These are phyloP conservation scores for Lumbricus terrestris DNA, from an alignment of 2,888 invertebrate genomes.

Conservation along the genomic window DNA sequence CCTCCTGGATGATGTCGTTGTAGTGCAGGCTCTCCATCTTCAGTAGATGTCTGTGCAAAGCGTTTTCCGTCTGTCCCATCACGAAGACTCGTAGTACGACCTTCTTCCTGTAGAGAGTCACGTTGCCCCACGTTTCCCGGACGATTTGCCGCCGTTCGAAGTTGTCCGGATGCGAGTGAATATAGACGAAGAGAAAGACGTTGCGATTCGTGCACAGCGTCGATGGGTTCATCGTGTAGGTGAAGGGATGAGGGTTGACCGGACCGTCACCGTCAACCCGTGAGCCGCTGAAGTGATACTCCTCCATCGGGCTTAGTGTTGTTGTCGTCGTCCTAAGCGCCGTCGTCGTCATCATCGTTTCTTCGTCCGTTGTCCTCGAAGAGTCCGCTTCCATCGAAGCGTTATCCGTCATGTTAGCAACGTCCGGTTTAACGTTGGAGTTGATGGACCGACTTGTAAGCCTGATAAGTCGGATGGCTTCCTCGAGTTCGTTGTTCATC, in stretches of 20 bases:
- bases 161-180: conserved; percentile 55
- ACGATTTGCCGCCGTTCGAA: conserved; percentile 53
- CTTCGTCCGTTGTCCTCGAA: background rate
- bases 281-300: background rate
- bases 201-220: background rate
- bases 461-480: background rate
- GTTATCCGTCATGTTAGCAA: background rate
- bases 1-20: conserved; percentile 55
- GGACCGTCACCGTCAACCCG: background rate
- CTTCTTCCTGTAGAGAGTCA: conserved; percentile 38
- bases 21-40: conserved; percentile 49
- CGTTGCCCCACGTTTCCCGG: conserved; percentile 55
- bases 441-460: too few relatives aligned
- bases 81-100: conserved; percentile 51
- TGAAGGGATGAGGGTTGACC: background rate
- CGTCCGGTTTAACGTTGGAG: background rate
- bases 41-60: conserved; percentile 43
- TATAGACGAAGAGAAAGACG: conserved; percentile 44
- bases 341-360: background rate
- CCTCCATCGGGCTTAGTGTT: background rate
- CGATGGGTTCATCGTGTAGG: background rate
- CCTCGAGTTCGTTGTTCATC: background rate
- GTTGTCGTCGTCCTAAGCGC: background rate
- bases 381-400: background rate
- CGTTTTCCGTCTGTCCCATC: conserved; percentile 3